Percentiles rank a stretch among this genome's conserved stretches.
These are phyloP conservation scores for Menidia menidia DNA, from an alignment of 2,797 vertebrate species.

Conservation along the genomic window DNA sequence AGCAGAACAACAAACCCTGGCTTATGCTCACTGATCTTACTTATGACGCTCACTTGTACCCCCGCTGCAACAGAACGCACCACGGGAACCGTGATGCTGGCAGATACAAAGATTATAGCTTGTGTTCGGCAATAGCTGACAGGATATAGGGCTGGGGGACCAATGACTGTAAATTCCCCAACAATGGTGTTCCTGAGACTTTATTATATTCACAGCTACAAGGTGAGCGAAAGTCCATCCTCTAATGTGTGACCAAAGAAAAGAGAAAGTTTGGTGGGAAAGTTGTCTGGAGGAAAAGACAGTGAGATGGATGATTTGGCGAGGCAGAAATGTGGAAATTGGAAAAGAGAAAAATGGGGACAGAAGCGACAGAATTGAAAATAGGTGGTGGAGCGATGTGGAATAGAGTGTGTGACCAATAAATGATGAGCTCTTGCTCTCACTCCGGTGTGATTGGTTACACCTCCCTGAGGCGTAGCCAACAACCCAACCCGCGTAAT, in stretches of 20 bases:
- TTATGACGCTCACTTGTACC: conserved; percentile 47
- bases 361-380: conserved; percentile 39
- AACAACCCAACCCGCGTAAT: conserved; percentile 58
- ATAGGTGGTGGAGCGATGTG: conserved; percentile 41
- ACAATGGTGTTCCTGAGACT: conserved; percentile 13
- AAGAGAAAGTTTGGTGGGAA: conserved; percentile 37
- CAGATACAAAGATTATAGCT: conserved; percentile 43
- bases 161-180: conserved; percentile 36
- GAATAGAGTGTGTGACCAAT: conserved; percentile 69
- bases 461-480: conserved; percentile 69
- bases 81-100: conserved; percentile 57
- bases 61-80: conserved; percentile 47
- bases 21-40: conserved; percentile 48
- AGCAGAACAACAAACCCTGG: conserved; percentile 61
- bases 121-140: conserved; percentile 54
- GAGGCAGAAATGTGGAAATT: conserved; percentile 52
- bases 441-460: conserved; percentile 72
- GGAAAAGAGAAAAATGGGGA: conserved; percentile 51
- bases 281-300: conserved; percentile 42
- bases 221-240: conserved; percentile 34
- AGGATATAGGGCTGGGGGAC: conserved; percentile 34
- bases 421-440: conserved; percentile 69
- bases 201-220: conserved; percentile 28
- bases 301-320: conserved; percentile 30
- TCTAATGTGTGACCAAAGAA: conserved; percentile 44